phyloP scores from a whole-genome alignment of 2,888 invertebrate species.

The Tiphia femorata region DNA sequence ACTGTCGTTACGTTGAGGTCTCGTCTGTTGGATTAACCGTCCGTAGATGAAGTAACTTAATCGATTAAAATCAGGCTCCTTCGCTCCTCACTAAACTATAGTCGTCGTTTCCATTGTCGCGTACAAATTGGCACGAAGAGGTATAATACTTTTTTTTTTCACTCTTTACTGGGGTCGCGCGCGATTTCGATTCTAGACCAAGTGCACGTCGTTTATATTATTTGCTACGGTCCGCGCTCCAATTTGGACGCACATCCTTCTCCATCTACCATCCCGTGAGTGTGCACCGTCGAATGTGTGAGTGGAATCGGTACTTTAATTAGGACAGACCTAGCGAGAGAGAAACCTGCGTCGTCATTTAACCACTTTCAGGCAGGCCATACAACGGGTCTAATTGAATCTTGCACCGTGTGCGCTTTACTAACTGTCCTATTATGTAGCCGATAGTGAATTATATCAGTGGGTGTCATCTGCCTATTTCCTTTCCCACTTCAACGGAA shows the following conservation, averaged over 20 bases:
- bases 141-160: too few relatives aligned
- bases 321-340: not conserved
- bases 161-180: too few relatives aligned
- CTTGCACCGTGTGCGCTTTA: conserved; percentile 28
- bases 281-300: too few relatives aligned
- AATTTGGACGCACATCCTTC: too few relatives aligned
- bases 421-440: conserved; percentile 48
- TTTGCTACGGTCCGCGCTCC: too few relatives aligned
- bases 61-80: conserved; percentile 44
- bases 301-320: not conserved
- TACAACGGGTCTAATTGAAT: conserved; percentile 47
- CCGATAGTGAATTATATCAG: conserved; percentile 30
- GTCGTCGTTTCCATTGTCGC: too few relatives aligned
- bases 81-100: conserved; percentile 13
- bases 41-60: conserved; percentile 38
- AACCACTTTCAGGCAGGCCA: conserved; percentile 28
- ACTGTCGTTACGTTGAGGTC: too few relatives aligned
- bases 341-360: conserved; percentile 35
- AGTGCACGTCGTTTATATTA: too few relatives aligned
- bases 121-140: too few relatives aligned
- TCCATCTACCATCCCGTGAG: too few relatives aligned
- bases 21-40: conserved; percentile 26
- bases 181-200: too few relatives aligned
- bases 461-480: conserved; percentile 33
- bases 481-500: conserved; percentile 14